A percentile compares a stretch with the other conserved stretches of the same genome.
These are phyloP conservation scores for Myotis brandtii DNA, from an alignment of 2,113 vertebrate species.

Conservation along the genomic window DNA sequence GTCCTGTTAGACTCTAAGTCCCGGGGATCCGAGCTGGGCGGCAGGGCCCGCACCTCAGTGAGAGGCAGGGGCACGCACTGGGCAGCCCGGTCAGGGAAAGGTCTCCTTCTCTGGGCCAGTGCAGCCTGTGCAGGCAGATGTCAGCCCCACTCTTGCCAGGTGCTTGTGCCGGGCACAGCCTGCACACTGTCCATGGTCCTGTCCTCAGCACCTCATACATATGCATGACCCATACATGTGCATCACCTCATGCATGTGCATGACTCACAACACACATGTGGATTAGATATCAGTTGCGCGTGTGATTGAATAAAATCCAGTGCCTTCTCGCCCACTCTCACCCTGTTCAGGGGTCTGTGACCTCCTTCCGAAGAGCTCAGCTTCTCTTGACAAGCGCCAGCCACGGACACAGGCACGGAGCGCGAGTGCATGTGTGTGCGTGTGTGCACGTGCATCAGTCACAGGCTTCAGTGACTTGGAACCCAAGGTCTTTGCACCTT, in stretches of 20 bases:
- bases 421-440: not conserved
- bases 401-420: not conserved
- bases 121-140: not conserved
- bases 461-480: slow-evolving; percentile 32
- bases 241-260: rapidly evolving
- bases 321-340: not conserved
- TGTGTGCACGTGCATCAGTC: not conserved
- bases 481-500: slow-evolving; percentile 21
- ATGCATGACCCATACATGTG: not conserved
- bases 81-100: not conserved
- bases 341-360: not conserved
- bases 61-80: not conserved
- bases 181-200: not conserved
- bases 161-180: not conserved
- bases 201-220: not conserved
- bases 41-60: not conserved
- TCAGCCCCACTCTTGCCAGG: not conserved
- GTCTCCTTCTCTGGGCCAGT: not conserved
- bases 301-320: not conserved
- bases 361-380: slow-evolving; percentile 6
- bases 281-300: not conserved
- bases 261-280: not conserved
- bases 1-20: rapidly evolving
- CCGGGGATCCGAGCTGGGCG: rapidly evolving
- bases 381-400: not conserved